Evolutionary conservation across 2,888 invertebrate species (phyloP).

Genomic region (Fragum sueziense): DNA sequence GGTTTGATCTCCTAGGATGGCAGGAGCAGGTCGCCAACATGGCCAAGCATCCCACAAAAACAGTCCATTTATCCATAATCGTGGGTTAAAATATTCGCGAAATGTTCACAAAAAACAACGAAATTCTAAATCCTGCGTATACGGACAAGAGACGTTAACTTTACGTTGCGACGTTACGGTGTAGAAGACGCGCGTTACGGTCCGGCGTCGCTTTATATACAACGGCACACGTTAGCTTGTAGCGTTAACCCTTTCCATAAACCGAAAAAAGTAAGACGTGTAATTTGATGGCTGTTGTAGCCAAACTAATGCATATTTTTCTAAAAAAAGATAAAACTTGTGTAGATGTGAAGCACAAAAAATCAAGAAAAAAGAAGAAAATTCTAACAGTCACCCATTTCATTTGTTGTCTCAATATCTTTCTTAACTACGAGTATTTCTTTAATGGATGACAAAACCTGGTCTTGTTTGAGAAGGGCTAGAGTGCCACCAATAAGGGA

Average conservation of each 20-base stretch:
- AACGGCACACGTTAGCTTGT: not conserved
- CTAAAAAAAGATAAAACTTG: not conserved
- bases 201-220: not conserved
- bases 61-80: not conserved
- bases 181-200: not conserved
- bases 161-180: not conserved
- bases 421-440: too few species aligned
- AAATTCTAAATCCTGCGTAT: conserved; percentile 1
- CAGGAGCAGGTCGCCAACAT: not conserved
- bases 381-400: too few species aligned
- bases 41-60: not conserved
- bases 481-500: too few species aligned
- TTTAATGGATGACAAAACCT: too few species aligned
- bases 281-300: not conserved
- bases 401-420: too few species aligned
- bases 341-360: not conserved
- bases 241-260: not conserved
- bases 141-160: not conserved
- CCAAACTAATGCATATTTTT: not conserved
- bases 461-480: too few species aligned
- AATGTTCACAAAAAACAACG: not conserved
- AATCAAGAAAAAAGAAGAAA: too few species aligned
- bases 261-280: not conserved
- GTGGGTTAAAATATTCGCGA: conserved; percentile 4
- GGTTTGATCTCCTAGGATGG: not conserved